Conservation (phyloP, 1,140 invertebrate genomes). For the Leptonema lineaticorne region DNA sequence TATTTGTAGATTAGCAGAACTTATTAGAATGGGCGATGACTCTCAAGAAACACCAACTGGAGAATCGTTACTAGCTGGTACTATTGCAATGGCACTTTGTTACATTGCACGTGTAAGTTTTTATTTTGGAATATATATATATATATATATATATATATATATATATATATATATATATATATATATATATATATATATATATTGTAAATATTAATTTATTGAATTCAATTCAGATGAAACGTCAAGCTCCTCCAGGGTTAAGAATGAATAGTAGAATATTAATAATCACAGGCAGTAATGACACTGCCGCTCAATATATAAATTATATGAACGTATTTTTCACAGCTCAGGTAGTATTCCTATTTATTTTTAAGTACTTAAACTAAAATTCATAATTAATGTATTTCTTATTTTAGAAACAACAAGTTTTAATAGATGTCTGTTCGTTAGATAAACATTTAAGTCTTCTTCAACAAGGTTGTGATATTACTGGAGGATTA, state of each 20-base stretch:
- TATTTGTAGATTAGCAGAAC: slow-evolving; percentile 47
- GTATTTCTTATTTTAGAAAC: slow-evolving; percentile 61
- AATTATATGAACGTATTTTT: slow-evolving; percentile 99
- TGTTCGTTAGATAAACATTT: slow-evolving; percentile 91
- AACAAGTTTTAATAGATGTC: slow-evolving; percentile 89
- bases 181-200: too few relatives aligned
- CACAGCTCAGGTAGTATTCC: slow-evolving; percentile 80
- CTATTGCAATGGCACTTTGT: slow-evolving; percentile 84
- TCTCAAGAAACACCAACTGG: slow-evolving; percentile 47
- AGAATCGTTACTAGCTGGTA: slow-evolving; percentile 81
- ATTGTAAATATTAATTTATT: neutral
- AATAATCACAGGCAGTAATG: slow-evolving; percentile 84
- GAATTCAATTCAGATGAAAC: slow-evolving; percentile 53
- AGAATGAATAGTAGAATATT: slow-evolving; percentile 78
- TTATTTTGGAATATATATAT: slow-evolving; percentile 4
- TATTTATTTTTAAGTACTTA: neutral
- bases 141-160: neutral
- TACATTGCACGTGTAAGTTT: slow-evolving; percentile 71
- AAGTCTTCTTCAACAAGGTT: slow-evolving; percentile 90
- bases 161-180: neutral
- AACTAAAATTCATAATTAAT: slow-evolving; percentile 6
- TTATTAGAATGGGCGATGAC: slow-evolving; percentile 42
- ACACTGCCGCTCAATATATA: slow-evolving; percentile 94
- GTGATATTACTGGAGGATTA: slow-evolving; percentile 92
- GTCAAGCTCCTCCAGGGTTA: slow-evolving; percentile 62